phyloP scores from a whole-genome alignment of 2,888 invertebrate genomes.

The Athalia circularis region DNA sequence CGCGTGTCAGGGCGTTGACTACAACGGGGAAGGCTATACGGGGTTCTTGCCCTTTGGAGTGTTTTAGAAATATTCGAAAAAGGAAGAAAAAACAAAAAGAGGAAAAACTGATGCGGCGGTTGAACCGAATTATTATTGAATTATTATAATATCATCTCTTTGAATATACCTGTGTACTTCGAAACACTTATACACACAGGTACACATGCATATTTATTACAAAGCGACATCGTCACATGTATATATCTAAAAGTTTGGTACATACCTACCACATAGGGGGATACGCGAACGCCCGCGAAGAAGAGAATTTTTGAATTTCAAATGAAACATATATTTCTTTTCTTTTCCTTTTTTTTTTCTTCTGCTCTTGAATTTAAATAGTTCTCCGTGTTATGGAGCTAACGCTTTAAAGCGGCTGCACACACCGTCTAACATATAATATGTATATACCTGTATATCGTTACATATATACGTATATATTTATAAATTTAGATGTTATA shows the following conservation, averaged over 20 bases:
- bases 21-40: constrained; percentile 13
- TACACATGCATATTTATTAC: constrained; percentile 20
- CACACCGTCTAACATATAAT: no score
- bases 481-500: background rate
- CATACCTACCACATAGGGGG: no score
- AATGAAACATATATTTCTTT: constrained; percentile 8
- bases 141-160: constrained; percentile 5
- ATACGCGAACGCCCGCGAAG: background rate
- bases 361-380: constrained; percentile 3
- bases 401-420: background rate
- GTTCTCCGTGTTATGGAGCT: background rate
- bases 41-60: constrained; percentile 36
- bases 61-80: no score
- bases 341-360: background rate
- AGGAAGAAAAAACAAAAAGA: no score
- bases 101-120: constrained; percentile 8
- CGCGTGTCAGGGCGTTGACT: constrained; percentile 20
- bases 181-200: background rate
- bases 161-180: background rate
- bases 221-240: constrained; percentile 1
- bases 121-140: constrained; percentile 40
- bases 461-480: background rate
- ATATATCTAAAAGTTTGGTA: no score
- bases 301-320: constrained; percentile 33
- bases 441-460: background rate